A percentile compares a stretch with the other conserved stretches of the same genome.
Conservation (phyloP, 2,797 vertebrate genomes). For the Orestias chungarensis region DNA sequence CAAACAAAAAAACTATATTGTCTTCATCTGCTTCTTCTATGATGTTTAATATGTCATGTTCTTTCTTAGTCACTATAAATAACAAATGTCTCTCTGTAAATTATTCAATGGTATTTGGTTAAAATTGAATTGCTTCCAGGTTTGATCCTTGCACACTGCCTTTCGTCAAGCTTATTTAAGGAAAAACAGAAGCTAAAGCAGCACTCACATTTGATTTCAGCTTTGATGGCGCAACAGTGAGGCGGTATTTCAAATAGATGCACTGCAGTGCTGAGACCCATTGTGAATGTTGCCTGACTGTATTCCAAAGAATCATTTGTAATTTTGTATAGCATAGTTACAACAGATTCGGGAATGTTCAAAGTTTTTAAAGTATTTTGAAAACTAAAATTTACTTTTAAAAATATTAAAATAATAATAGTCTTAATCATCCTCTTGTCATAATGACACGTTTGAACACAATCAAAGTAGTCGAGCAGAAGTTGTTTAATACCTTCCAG, state of each 20-base stretch:
- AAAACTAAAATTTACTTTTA: neutral
- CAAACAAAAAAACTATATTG: neutral
- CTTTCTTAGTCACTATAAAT: slow-evolving; percentile 7
- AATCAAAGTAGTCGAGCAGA: neutral
- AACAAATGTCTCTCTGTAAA: slow-evolving; percentile 38
- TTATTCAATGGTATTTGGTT: slow-evolving; percentile 52
- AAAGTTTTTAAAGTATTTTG: neutral
- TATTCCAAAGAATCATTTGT: slow-evolving; percentile 20
- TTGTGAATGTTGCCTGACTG: slow-evolving; percentile 57
- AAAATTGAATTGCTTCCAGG: slow-evolving; percentile 41
- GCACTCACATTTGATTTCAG: slow-evolving; percentile 53
- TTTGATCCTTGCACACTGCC: slow-evolving; percentile 21
- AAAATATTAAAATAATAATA: neutral
- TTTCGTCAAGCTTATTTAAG: slow-evolving; percentile 55
- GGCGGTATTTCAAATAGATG: slow-evolving; percentile 54
- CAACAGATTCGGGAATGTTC: no score
- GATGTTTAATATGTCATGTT: slow-evolving; percentile 22
- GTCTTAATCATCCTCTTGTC: neutral
- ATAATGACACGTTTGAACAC: neutral
- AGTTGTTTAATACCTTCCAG: neutral
- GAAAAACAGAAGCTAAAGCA: slow-evolving; percentile 59
- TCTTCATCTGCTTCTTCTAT: slow-evolving; percentile 9
- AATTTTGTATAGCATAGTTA: slow-evolving; percentile 7
- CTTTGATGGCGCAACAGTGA: slow-evolving; percentile 67
- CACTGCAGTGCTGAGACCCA: slow-evolving; percentile 50